A percentile compares a stretch with the other conserved stretches of the same genome.
Evolutionary conservation across 2,113 vertebrate genomes (phyloP).

Genomic region (Pandion haliaetus): DNA sequence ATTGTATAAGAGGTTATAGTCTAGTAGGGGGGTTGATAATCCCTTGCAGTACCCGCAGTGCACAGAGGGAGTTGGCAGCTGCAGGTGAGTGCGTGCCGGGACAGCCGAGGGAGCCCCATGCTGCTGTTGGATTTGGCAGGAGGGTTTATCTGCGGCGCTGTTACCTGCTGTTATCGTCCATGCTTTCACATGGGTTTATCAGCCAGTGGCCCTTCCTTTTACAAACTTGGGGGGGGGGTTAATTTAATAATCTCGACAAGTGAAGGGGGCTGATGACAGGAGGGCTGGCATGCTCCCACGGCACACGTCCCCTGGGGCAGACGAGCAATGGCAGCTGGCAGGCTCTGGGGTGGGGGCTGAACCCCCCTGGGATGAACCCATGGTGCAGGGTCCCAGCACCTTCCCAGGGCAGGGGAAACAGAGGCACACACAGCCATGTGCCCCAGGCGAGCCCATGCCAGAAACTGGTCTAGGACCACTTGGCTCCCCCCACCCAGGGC

Average conservation of each 20-base stretch:
- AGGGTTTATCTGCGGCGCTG: not conserved
- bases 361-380: fast-evolving
- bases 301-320: not conserved
- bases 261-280: not conserved
- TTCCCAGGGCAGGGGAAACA: not conserved
- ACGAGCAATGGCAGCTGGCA: fast-evolving
- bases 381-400: fast-evolving
- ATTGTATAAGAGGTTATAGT: not conserved
- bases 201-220: not conserved
- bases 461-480: not conserved
- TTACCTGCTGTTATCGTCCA: not conserved
- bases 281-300: not conserved
- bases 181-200: not conserved
- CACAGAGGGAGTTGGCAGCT: not conserved
- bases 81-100: not conserved
- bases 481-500: not conserved
- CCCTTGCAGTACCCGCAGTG: not conserved
- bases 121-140: not conserved
- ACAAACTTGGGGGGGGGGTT: not conserved
- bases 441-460: fast-evolving
- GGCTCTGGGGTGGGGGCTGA: not conserved
- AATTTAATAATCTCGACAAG: not conserved
- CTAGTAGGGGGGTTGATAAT: not conserved
- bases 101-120: not conserved
- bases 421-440: fast-evolving